Percentiles rank a stretch among this genome's conserved stretches.
Conservation (phyloP, 1,140 invertebrate genomes). For the Formica exsecta region DNA sequence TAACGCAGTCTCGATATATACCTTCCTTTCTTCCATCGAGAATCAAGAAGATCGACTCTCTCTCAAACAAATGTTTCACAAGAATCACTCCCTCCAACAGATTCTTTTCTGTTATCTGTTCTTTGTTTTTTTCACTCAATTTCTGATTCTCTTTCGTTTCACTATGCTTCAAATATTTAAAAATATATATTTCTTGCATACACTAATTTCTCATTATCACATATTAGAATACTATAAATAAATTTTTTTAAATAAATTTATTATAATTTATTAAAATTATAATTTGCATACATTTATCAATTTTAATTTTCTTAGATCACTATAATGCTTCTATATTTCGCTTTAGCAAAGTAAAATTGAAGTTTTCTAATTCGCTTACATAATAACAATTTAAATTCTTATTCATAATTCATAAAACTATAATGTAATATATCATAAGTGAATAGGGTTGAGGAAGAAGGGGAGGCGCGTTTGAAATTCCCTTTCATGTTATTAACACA, state of each 20-base stretch:
- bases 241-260: not conserved
- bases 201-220: not conserved
- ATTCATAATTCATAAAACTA: not conserved
- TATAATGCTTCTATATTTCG: not conserved
- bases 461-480: not conserved
- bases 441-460: too few species aligned
- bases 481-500: not conserved
- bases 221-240: not conserved
- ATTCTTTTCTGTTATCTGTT: not conserved
- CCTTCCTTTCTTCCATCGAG: conserved; percentile 20
- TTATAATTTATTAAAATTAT: conserved; percentile 9
- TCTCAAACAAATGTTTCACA: conserved; percentile 56
- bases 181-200: not conserved
- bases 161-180: conserved; percentile 7
- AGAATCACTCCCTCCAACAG: conserved; percentile 23
- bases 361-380: not conserved
- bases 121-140: not conserved
- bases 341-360: not conserved
- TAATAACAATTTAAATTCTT: conserved; percentile 11
- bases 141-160: not conserved
- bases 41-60: conserved; percentile 28
- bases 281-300: not conserved
- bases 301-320: not conserved
- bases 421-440: not conserved
- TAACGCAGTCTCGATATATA: conserved; percentile 31